Base-by-base conservation (phyloP, 2,888 invertebrate species). In the Pocota personata region DNA sequence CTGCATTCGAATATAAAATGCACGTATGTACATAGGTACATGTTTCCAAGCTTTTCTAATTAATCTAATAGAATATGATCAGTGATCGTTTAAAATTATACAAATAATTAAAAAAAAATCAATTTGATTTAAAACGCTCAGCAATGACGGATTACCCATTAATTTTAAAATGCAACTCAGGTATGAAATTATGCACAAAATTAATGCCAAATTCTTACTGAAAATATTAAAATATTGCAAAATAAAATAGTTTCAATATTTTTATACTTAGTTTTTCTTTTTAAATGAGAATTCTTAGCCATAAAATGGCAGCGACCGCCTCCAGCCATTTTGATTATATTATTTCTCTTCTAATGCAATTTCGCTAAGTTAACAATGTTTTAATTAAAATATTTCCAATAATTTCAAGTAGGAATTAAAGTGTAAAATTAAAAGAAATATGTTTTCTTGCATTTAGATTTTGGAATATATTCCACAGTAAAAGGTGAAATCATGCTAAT, bases 401-500 rank as follows among this genome's bases (percentile, higher is more conserved):
- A 0, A 10, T 4, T 21, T 21, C 4, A 3, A 12, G 8, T 21
- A 19, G 21, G 21, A 48, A 48, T 3, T 3, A 16, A 21, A 1
- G 3, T 10, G 19, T 2, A 48, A 48, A n/a, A 40, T 14, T 3
- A n/a, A 14, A 40, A 40, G 40, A 40, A 40, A 40, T 40, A 40
- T n/a, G 2, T 14, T 14, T 48, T 48, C 2, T 16, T 1, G 7
- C 2, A 35, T 10, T 35, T 48, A 4, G 3, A 48, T 19, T 35
- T 24, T 6, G 4, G 1, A 7, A 21, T 21, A 50, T 50, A 50
- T 50, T 48, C 48, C 35, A 7, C n/a, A 32, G 10, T 24, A 24
- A 24, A 40, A 62, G 12, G 32, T 62, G 32, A 52, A 32, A 40
- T 55, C 60, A 62, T 55, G 16, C 46, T 16, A 52, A 62, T 62